These are phyloP conservation scores for Haliclona indistincta DNA, from an alignment of 37 sponge, comb jelly and placozoan genomes.

Conservation along the genomic window DNA sequence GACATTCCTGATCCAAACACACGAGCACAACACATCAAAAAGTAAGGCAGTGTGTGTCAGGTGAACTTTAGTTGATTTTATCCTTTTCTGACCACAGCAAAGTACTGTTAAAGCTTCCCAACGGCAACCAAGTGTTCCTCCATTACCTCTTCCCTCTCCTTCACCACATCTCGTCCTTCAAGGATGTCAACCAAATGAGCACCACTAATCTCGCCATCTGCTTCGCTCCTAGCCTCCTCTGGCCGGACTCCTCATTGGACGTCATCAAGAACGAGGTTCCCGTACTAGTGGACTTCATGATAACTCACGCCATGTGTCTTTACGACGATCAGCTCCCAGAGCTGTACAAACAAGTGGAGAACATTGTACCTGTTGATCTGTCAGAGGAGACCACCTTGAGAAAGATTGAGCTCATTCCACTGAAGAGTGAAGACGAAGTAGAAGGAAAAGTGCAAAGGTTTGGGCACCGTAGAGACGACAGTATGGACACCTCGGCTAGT, in stretches of 20 bases:
- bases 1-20: conserved; percentile 44
- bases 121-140: conserved; percentile 53
- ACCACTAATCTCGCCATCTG: conserved; percentile 78
- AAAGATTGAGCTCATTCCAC: too few relatives aligned
- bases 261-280: conserved; percentile 86
- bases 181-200: conserved; percentile 65
- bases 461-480: too few relatives aligned
- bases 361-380: conserved; percentile 6
- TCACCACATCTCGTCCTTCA: conserved; percentile 41
- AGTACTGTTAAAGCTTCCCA: conserved; percentile 47
- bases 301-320: conserved; percentile 53
- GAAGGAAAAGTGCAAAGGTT: too few relatives aligned
- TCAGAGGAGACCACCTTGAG: too few relatives aligned
- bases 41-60: conserved; percentile 26
- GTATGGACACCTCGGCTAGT: too few relatives aligned
- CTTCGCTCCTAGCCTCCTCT: conserved; percentile 74
- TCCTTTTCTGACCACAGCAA: conserved; percentile 13
- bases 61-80: neutral
- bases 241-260: conserved; percentile 70
- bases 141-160: conserved; percentile 63
- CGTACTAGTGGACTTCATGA: conserved; percentile 69
- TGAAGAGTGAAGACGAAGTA: too few relatives aligned
- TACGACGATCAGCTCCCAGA: conserved; percentile 57
- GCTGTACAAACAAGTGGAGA: conserved; percentile 23
- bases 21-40: conserved; percentile 48